These are phyloP conservation scores for Gadopsis marmoratus DNA, from an alignment of 2,797 vertebrate species.

Conservation along the genomic window DNA sequence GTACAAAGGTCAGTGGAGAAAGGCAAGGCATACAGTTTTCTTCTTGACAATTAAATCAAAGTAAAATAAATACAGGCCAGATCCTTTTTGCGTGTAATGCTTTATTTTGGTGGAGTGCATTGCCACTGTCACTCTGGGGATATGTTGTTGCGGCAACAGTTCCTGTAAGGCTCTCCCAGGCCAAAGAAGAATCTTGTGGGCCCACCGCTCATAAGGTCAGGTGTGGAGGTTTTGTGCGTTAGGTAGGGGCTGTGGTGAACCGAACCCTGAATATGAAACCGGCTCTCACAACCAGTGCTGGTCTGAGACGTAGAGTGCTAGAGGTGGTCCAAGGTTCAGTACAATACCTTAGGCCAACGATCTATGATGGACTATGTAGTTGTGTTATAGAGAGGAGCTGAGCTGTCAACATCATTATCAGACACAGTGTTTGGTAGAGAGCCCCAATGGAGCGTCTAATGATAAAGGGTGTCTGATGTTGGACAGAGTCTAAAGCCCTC, in stretches of 20 bases:
- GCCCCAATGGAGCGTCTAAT: background rate
- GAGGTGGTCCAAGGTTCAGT: background rate
- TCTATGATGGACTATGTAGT: background rate
- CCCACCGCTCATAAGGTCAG: background rate
- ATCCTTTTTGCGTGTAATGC: background rate
- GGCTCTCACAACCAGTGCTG: background rate
- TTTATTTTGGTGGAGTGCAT: background rate
- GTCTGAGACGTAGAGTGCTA: too few relatives aligned
- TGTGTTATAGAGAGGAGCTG: too few relatives aligned
- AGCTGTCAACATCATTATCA: too few relatives aligned
- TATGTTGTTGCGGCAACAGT: background rate
- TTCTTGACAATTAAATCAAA: slow-evolving; percentile 24
- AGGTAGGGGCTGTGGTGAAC: background rate
- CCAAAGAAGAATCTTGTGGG: background rate
- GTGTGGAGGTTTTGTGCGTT: background rate
- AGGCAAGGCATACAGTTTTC: background rate
- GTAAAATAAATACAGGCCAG: slow-evolving; percentile 32
- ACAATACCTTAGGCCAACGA: background rate
- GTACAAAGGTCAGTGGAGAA: slow-evolving; percentile 88
- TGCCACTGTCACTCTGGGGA: background rate
- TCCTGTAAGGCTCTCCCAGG: background rate
- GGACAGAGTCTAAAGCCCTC: background rate
- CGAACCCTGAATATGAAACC: background rate
- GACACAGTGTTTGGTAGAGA: background rate
- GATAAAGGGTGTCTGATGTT: background rate